phyloP scores from a whole-genome alignment of 2,888 invertebrate genomes.

The Drosophila mimetica region DNA sequence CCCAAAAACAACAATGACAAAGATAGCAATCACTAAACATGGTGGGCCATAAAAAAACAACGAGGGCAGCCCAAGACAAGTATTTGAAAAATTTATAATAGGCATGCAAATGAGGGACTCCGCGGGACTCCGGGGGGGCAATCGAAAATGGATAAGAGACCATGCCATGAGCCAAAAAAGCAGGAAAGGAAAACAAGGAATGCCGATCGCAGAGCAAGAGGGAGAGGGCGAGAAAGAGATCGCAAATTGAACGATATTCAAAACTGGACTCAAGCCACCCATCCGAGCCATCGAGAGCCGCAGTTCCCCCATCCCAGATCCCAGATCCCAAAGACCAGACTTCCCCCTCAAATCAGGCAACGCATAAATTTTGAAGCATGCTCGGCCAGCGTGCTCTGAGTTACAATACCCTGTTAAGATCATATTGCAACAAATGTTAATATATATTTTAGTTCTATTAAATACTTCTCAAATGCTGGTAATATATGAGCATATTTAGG shows the following conservation, averaged over 20 bases:
- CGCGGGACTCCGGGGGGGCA: neutral
- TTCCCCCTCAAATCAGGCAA: slow-evolving; percentile 28
- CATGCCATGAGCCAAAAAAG: slow-evolving; percentile 18
- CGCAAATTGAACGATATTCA: slow-evolving; percentile 46
- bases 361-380: slow-evolving; percentile 73
- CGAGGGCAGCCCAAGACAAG: slow-evolving; percentile 61
- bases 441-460: too few relatives aligned
- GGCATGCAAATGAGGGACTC: slow-evolving; percentile 61
- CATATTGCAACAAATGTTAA: too few relatives aligned
- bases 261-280: slow-evolving; percentile 52
- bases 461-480: too few relatives aligned
- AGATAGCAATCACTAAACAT: slow-evolving; percentile 71
- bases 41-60: slow-evolving; percentile 58
- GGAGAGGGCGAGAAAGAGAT: slow-evolving; percentile 9
- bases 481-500: too few relatives aligned
- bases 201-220: neutral
- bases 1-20: slow-evolving; percentile 46
- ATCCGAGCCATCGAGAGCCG: slow-evolving; percentile 7
- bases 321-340: slow-evolving; percentile 1
- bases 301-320: neutral
- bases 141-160: slow-evolving; percentile 23
- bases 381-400: neutral
- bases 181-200: slow-evolving; percentile 17
- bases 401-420: slow-evolving; percentile 1
- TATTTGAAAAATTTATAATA: slow-evolving; percentile 75